Base-by-base conservation (phyloP, 2,888 invertebrate species). In the Lasioglossum zephyrum region DNA sequence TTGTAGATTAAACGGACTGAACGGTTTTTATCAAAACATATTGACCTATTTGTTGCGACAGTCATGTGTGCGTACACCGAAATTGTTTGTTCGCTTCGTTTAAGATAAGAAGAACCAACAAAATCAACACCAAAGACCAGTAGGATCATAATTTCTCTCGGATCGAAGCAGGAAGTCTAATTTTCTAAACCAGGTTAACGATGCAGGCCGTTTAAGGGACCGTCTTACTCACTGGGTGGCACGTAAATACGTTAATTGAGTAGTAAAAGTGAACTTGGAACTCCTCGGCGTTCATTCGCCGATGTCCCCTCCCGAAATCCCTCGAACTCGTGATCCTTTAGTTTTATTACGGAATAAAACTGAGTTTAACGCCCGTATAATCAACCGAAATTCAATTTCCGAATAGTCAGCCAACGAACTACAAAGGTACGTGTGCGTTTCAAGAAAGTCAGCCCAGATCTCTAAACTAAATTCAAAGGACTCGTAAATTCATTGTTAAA, bases 171-270 rank as follows among this genome's bases (percentile, higher is more conserved):
- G 18, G 41, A 41, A 26, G 60, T 47, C 73, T 26, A 60, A 31
- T 73, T 73, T 63, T 16, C 73, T 60, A 9, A 44, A 60, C 9
- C 4, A 31, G 36, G 47, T 75, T 80, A 80, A 80, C 79, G 79
- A 80, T 16, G 63, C n/a, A 2, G n/a, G 66, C 16, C 57, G 44
- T 18, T 49, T 36, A 72, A 73, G 77, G 81, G 77, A 22, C 47
- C 80, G 70, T 75, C 66, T 76, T 80, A 80, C 80, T 80, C 81
- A 44, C 60, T n/a, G 79, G 73, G 79, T 36, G 18, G 18, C 81
- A 73, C 70, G 63, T 84, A 81, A 81, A 80, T 80, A 80, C 81
- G 81, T 81, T 81, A 84, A 84, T 84, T 81, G 84, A 69, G 18
- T 41, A 77, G 73, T 84, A 77, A 84, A 84, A 73, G 81, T 84